Base-by-base conservation (phyloP, 1,140 invertebrate genomes). In the Nebria ingens region DNA sequence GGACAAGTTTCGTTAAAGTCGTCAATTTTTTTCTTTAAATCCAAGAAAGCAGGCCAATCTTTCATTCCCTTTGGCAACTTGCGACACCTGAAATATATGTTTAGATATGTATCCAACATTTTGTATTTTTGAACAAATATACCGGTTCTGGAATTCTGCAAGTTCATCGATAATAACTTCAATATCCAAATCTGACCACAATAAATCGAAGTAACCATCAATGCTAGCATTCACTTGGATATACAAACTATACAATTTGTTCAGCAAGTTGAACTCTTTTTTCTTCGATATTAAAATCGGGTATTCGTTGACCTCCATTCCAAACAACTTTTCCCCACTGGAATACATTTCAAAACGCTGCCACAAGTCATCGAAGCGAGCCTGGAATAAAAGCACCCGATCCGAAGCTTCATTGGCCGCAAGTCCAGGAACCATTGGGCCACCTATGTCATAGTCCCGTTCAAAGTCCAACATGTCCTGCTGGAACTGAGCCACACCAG, bases 1-100 rank as follows among this genome's bases (percentile, higher is more conserved):
- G 91, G 91, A 64, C 89, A 91, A 53, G 85, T 89, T 65, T 92
- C 86, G 65, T 86, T 92, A 65, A 94, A 93, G 62, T 93, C 89
- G 59, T 93, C 89, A 59, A 95, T 91, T 67, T 88, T 92, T 59
- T 87, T 88, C 61, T 90, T 92, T 50, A 93, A 70, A 61, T 91
- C 88, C 21, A 86, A 82, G 70, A 79, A 95, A 0, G 91, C 91
- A 2, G 87, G 87, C 90, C 91, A 93, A 55, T 89, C 86, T 73
- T 87, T 88, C 78, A 93, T 83, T 3, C 77, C 88, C 71, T 80
- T 84, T 0, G 91, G 91, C 25, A 94, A 71, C 62, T 86, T 86
- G 2, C 84, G 79, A 65, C 86, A 89, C 64, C 85, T 85, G 23
- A 21, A 65, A 64, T 2, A 12, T 12, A 23, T 29, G 4, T 9